phyloP scores from a whole-genome alignment of 2,888 invertebrate genomes.

The Drepana falcataria region DNA sequence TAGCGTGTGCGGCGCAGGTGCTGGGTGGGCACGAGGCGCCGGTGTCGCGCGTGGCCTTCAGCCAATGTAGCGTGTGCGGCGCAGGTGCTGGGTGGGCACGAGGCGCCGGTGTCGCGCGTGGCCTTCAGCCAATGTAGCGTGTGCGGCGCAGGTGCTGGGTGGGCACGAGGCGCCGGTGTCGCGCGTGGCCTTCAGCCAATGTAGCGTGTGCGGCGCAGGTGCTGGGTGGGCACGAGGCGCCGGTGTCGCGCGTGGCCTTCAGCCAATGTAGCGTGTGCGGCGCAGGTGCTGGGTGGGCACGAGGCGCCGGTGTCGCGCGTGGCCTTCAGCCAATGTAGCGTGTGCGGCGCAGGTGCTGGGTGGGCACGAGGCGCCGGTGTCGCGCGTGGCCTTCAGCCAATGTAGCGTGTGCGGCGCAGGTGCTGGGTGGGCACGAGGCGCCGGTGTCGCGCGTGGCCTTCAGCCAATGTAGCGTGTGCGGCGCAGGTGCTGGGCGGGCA shows the following conservation, averaged over 20 bases:
- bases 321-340: slow-evolving; percentile 88
- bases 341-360: slow-evolving; percentile 79
- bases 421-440: slow-evolving; percentile 94
- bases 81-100: slow-evolving; percentile 91
- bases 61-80: slow-evolving; percentile 57
- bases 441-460: slow-evolving; percentile 92
- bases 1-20: slow-evolving; percentile 60
- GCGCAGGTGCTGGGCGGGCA: slow-evolving; percentile 89
- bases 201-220: slow-evolving; percentile 63
- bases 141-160: slow-evolving; percentile 79
- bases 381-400: slow-evolving; percentile 89
- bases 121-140: slow-evolving; percentile 88
- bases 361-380: slow-evolving; percentile 96
- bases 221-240: slow-evolving; percentile 95
- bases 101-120: slow-evolving; percentile 92
- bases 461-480: slow-evolving; percentile 74
- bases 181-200: slow-evolving; percentile 88
- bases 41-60: slow-evolving; percentile 89
- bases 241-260: slow-evolving; percentile 90
- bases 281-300: slow-evolving; percentile 89
- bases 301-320: slow-evolving; percentile 93
- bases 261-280: slow-evolving; percentile 71
- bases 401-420: slow-evolving; percentile 44
- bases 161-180: slow-evolving; percentile 97
- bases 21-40: slow-evolving; percentile 96